Evolutionary conservation across 2,888 invertebrate species (phyloP).

Genomic region (Callosobruchus maculatus): DNA sequence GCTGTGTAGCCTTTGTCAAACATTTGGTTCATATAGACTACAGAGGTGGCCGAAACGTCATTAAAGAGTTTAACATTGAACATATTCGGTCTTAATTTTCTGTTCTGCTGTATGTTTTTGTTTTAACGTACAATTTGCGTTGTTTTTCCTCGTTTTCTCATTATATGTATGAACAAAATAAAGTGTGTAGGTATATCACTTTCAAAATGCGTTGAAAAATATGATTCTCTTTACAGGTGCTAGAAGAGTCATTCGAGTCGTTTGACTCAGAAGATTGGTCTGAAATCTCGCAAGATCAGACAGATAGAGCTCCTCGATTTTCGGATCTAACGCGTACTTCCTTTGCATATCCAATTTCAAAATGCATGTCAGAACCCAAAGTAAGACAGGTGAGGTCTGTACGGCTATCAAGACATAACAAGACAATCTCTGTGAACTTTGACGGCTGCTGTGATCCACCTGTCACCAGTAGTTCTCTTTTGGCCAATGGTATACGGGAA

Average conservation of each 20-base stretch:
- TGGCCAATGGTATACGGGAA: not conserved
- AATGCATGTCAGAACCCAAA: not conserved
- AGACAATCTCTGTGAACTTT: not conserved
- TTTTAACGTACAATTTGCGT: no score
- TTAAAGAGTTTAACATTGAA: no score
- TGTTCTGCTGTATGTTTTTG: no score
- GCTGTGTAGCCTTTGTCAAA: no score
- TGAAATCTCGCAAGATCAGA: not conserved
- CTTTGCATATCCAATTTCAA: not conserved
- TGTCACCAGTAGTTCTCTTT: not conserved
- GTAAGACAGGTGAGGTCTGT: not conserved
- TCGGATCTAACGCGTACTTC: not conserved
- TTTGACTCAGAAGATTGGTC: constrained; percentile 7
- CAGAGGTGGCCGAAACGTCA: no score
- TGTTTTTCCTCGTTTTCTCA: no score
- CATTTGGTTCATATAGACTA: no score
- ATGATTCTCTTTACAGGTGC: constrained; percentile 1
- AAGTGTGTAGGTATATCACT: no score
- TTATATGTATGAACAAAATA: no score
- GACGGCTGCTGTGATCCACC: not conserved
- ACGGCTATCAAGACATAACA: not conserved
- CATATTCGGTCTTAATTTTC: no score
- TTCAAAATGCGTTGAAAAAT: no score
- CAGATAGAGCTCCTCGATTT: not conserved
- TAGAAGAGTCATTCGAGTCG: constrained; percentile 2